Conservation (phyloP, 2,113 vertebrate species). For the Eurystomus gularis region DNA sequence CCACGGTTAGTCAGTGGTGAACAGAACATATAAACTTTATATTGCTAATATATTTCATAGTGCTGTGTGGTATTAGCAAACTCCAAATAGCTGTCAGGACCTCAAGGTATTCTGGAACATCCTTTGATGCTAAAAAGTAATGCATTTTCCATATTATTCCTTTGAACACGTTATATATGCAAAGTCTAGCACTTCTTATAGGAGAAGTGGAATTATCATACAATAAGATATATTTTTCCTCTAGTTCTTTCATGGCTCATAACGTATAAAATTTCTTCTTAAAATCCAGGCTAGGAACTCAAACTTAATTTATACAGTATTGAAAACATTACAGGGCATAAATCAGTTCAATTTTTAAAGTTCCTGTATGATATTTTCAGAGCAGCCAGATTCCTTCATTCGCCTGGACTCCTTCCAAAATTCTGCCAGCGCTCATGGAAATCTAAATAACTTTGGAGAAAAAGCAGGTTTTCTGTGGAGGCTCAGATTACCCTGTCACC, state of each 20-base stretch:
- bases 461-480: slow-evolving; percentile 78
- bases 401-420: slow-evolving; percentile 75
- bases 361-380: slow-evolving; percentile 75
- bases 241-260: slow-evolving; percentile 64
- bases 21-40: neutral
- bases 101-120: slow-evolving; percentile 61
- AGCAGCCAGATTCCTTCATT: slow-evolving; percentile 72
- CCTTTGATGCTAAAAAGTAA: slow-evolving; percentile 65
- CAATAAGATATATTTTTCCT: slow-evolving; percentile 58
- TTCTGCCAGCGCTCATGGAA: slow-evolving; percentile 77
- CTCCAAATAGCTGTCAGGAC: slow-evolving; percentile 47
- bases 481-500: slow-evolving; percentile 78
- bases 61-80: slow-evolving; percentile 35
- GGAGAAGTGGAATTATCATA: slow-evolving; percentile 49
- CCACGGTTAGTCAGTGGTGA: neutral
- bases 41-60: slow-evolving; percentile 52
- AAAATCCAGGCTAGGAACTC: slow-evolving; percentile 68
- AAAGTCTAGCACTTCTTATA: slow-evolving; percentile 57
- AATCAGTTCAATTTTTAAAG: slow-evolving; percentile 78
- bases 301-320: slow-evolving; percentile 79
- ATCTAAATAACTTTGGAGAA: slow-evolving; percentile 82
- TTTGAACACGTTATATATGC: slow-evolving; percentile 69
- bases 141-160: slow-evolving; percentile 48
- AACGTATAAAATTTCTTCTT: slow-evolving; percentile 73
- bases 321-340: slow-evolving; percentile 81